Evolutionary conservation across 2,797 vertebrate species (phyloP), one percentile per base, ranked within the genome.

Genomic region (Pelochelys cantorii): DNA sequence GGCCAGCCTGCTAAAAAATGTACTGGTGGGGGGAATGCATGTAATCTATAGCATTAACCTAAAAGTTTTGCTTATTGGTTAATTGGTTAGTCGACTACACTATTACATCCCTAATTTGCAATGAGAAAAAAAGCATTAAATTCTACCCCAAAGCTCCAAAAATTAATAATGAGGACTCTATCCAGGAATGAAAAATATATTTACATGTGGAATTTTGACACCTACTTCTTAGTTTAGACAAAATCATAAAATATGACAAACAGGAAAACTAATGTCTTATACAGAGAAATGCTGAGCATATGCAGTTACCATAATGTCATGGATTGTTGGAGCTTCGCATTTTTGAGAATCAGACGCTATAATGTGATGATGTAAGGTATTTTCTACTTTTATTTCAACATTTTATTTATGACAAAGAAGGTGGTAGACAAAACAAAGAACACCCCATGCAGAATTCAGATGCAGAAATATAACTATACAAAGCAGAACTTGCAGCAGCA

Each of bases 401-500:
- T 89, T 77, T 79, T 78, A 89, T 83, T 88, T 93, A 79, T 22
- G 81, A 85, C 86, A 91, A 77, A 20, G 74, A 95, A 93, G 68
- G 89, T 48, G 17, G 17, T 53, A 80, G 55, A 85, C 77, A 96
- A 95, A 85, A 80, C 11, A 87, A 85, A 93, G 84, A 87, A 89
- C 91, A 54, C 79, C 85, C 57, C 68, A 92, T 11, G 68, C 89
- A 86, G 90, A 90, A 91, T 82, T 91, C 87, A 95, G 92, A 85
- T 95, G 91, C 89, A 89, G 84, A 65, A 95, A 92, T 60, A 15
- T 31, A 94, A 84, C 88, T 92, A 83, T 60, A 92, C 31, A 2
- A 94, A 97, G 84, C 89, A 93, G 90, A 89, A 97, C 94, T 95
- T 96, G 96, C 89, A 94, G 89, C 89, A 90, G 94, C 83, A 53